Base-by-base conservation (phyloP, 92 coral and sea anemone genomes). In the Diadumene lineata region DNA sequence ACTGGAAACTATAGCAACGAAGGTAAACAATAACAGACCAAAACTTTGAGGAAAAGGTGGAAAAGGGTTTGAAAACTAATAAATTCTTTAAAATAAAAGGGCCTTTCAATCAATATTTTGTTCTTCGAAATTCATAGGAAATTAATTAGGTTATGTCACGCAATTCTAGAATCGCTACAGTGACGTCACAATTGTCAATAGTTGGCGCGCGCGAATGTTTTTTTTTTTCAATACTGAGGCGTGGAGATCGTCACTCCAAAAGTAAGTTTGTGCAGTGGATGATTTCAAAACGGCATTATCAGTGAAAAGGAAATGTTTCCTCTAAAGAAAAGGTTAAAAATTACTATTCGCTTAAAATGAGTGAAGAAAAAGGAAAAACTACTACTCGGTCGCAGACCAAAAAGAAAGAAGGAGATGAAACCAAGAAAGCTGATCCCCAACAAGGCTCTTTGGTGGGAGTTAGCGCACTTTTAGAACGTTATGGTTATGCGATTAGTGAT, bases 401-500 rank as follows among this genome's bases (percentile, higher is more conserved):
- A 10, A 84, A 78, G 46, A 70, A 70, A 55, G 64, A 55, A 48
- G 18, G 8, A 31, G 53, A 55, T 1, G 75, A 33, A 70, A 72
- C 57, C 34, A 24, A 62, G 15, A 84, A 78, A 55, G 30, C 75
- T 23, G 82, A 15, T n/a, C 50, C 50, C 29, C 85, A 60, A 9
- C 85, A 86, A 31, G 67, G 81, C 44, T 85, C 93, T 1, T 77
- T 88, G 31, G 84, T 86, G 7, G 97, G 97, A 60, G 97, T 91
- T 6, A 91, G 94, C 33, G 87, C 97, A 31, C 74, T 96, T 16
- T 87, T 96, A 24, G 99, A 93, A 69, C 79, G 97, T 56, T 96
- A 96, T 69, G 99, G 99, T 43, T 96, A 96, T 61, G 94, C 89
- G 22, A 82, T 96, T 17, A 97, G 97, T 22, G 97, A 96, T 29